These are phyloP conservation scores for Heliothis peltigera DNA, from an alignment of 2,888 invertebrate species.

Conservation along the genomic window DNA sequence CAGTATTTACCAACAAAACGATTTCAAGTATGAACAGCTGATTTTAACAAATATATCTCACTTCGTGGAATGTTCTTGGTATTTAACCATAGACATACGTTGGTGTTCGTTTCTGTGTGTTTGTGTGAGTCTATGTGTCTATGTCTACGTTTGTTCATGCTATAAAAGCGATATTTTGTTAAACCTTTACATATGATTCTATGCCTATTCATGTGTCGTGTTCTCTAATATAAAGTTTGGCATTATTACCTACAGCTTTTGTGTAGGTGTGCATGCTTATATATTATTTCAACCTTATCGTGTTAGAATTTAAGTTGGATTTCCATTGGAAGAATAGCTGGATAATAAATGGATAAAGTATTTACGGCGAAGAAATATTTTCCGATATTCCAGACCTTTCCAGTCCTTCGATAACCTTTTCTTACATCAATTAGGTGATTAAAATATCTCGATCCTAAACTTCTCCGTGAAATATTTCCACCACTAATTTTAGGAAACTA, in stretches of 20 bases:
- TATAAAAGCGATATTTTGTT: too few relatives aligned
- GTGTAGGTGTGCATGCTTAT: neutral
- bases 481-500: conserved; percentile 35
- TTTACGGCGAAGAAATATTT: neutral
- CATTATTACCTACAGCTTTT: neutral
- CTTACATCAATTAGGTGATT: conserved; percentile 23
- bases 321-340: neutral
- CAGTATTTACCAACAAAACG: conserved; percentile 20
- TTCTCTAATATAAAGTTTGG: too few relatives aligned
- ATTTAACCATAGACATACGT: neutral
- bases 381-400: neutral
- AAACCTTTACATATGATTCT: too few relatives aligned
- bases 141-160: too few relatives aligned
- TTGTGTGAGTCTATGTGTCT: neutral
- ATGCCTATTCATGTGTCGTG: too few relatives aligned
- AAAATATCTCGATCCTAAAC: conserved; percentile 21
- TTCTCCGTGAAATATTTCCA: conserved; percentile 23
- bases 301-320: neutral
- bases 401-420: neutral
- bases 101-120: neutral
- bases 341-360: neutral
- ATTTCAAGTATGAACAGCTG: conserved; percentile 12
- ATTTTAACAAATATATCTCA: conserved; percentile 5
- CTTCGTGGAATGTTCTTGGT: conserved; percentile 1
- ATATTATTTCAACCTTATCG: neutral